Conservation (phyloP, 2,888 invertebrate genomes). For the Rapana venosa region DNA sequence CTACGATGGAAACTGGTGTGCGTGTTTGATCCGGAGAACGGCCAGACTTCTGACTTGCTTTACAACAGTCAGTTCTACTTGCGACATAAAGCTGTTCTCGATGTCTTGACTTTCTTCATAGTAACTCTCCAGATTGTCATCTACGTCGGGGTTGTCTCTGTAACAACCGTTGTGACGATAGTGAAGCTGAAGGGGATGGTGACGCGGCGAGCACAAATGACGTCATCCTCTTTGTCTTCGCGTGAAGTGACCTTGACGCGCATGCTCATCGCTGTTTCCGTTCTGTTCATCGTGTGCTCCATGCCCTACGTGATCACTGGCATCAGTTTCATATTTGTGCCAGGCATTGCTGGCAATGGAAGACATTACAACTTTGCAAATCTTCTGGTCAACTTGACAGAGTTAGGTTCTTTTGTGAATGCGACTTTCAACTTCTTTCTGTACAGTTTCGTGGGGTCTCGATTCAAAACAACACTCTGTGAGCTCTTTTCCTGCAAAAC, state of each 20-base stretch:
- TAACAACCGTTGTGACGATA: not conserved
- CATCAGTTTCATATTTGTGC: not conserved
- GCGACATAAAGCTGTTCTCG: not conserved
- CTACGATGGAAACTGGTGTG: not conserved
- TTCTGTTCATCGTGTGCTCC: not conserved
- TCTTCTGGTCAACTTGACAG: not conserved
- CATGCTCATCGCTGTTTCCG: constrained; percentile 1
- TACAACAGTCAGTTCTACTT: not conserved
- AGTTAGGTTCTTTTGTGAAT: not conserved
- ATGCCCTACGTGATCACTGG: not conserved
- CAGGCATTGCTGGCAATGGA: not conserved
- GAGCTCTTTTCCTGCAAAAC: too few species aligned
- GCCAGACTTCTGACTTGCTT: not conserved
- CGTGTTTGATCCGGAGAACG: not conserved
- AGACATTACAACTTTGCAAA: not conserved
- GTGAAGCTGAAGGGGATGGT: not conserved
- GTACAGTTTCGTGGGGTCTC: constrained; percentile 6
- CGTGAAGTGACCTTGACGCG: constrained; percentile 1
- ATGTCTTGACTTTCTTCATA: not conserved
- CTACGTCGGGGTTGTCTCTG: not conserved
- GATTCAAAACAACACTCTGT: not conserved
- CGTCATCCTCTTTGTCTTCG: not conserved
- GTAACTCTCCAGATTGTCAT: not conserved
- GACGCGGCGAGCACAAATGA: not conserved
- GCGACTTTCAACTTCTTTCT: constrained; percentile 30